phyloP scores from a whole-genome alignment of 2,797 vertebrate genomes.

The Tragelaphus eurycerus region DNA sequence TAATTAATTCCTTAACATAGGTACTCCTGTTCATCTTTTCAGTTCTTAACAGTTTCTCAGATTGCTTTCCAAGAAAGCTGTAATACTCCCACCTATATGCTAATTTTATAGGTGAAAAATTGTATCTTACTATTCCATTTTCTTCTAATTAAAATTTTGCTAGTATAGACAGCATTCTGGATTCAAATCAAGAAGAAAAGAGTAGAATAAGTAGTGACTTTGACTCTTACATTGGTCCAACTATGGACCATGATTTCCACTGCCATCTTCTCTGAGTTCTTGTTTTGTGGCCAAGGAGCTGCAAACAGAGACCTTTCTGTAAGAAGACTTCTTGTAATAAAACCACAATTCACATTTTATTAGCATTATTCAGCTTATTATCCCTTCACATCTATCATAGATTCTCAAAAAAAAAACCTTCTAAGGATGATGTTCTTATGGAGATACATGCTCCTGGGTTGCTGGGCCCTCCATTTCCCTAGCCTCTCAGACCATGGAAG shows the following conservation, averaged over 20 bases:
- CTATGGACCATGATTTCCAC: neutral
- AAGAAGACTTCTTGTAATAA: conserved; percentile 1
- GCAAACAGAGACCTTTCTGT: neutral
- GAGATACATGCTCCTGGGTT: neutral
- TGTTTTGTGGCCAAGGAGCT: neutral
- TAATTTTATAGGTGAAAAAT: conserved; percentile 53
- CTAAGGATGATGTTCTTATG: conserved; percentile 25
- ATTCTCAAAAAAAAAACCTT: neutral
- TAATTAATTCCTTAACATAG: conserved; percentile 48
- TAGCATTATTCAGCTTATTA: neutral
- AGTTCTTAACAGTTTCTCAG: conserved; percentile 35
- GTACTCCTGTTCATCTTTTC: conserved; percentile 39
- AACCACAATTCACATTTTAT: conserved; percentile 5
- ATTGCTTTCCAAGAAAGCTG: conserved; percentile 52
- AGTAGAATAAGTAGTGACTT: neutral
- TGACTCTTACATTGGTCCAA: neutral
- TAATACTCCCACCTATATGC: conserved; percentile 28
- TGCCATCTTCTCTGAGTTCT: neutral
- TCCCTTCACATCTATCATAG: neutral
- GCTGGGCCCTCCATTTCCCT: neutral
- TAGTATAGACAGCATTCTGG: neutral
- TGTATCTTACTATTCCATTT: conserved; percentile 11
- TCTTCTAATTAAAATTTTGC: conserved; percentile 45
- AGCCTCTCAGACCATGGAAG: neutral
- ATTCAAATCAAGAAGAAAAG: conserved; percentile 9